A percentile compares a stretch with the other conserved stretches of the same genome.
phyloP scores from a whole-genome alignment of 2,113 vertebrate species.

The Bombycilla garrulus region DNA sequence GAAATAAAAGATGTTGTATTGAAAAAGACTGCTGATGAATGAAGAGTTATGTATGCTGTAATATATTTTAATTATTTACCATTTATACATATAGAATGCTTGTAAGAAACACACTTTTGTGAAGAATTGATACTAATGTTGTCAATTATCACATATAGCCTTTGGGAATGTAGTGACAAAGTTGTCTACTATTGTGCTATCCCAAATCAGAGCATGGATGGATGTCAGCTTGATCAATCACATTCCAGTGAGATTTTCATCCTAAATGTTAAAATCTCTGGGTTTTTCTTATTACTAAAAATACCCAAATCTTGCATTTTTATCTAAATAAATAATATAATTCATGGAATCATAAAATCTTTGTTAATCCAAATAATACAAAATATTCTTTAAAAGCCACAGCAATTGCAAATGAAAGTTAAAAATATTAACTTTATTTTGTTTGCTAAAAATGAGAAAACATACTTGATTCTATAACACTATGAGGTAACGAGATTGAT shows the following conservation, averaged over 20 bases:
- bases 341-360: background rate
- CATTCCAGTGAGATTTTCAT: background rate
- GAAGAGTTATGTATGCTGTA: background rate
- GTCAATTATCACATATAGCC: background rate
- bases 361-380: background rate
- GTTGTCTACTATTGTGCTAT: background rate
- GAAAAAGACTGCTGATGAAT: background rate
- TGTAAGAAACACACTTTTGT: background rate
- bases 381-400: background rate
- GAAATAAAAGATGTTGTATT: slow-evolving; percentile 1
- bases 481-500: background rate
- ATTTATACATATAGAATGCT: slow-evolving; percentile 24
- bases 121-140: slow-evolving; percentile 2
- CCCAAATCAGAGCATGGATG: background rate
- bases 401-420: background rate
- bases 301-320: background rate
- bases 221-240: background rate
- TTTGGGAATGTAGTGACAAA: background rate
- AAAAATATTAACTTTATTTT: background rate
- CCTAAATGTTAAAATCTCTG: background rate
- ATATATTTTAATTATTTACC: background rate
- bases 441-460: background rate
- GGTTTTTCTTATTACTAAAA: background rate
- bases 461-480: background rate
- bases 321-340: background rate